Evolutionary conservation across 1,140 invertebrate species (phyloP).

Genomic region (Euura saliciscinereae): DNA sequence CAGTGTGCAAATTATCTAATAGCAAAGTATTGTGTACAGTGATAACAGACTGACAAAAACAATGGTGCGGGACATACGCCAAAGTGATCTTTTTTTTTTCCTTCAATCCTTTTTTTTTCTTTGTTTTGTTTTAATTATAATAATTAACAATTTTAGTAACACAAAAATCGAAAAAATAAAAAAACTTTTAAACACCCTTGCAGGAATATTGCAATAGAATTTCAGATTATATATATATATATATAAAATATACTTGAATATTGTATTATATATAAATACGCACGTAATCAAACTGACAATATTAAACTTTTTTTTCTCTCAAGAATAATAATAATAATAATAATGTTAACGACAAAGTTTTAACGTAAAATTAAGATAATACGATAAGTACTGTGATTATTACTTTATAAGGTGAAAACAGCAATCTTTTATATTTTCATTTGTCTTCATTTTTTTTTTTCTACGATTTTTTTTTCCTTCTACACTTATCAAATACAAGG

Average conservation of each 20-base stretch:
- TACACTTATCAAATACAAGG: background rate
- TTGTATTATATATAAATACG: too few species aligned
- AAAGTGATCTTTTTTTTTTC: slow-evolving; percentile 35
- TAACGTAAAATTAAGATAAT: background rate
- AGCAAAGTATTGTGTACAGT: slow-evolving; percentile 37
- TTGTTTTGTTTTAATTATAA: background rate
- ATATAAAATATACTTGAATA: too few species aligned
- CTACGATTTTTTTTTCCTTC: background rate
- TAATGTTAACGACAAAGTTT: too few species aligned
- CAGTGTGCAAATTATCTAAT: slow-evolving; percentile 6
- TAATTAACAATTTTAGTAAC: background rate
- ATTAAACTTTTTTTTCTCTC: too few species aligned
- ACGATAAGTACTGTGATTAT: background rate
- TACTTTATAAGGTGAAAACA: background rate
- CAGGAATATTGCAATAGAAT: background rate
- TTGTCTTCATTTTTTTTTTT: background rate
- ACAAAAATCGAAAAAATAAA: background rate
- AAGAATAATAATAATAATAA: too few species aligned
- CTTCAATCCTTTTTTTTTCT: background rate
- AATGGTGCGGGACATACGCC: slow-evolving; percentile 30
- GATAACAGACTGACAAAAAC: slow-evolving; percentile 31
- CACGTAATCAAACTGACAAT: too few species aligned
- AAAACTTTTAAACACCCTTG: slow-evolving; percentile 2
- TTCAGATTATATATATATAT: background rate
- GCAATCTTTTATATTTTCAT: background rate